Base-by-base conservation (phyloP, 2,797 vertebrate genomes). In the Pseudochromis fuscus region DNA sequence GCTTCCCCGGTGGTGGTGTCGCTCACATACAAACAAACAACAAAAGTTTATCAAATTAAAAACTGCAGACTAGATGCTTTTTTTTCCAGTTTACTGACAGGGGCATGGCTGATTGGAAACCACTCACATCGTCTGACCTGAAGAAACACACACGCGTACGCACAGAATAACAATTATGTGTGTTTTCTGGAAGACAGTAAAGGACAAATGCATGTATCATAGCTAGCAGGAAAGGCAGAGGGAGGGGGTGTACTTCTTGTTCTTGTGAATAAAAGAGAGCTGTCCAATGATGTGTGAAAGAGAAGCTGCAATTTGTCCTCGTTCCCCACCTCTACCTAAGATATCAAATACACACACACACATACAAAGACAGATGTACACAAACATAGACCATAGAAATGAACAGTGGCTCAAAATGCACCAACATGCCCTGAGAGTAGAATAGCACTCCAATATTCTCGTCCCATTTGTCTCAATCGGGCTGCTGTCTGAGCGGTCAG, bases 401-500 rank as follows among this genome's bases (percentile, higher is more conserved):
- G 50, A 76, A 72, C 69, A 63, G 44, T 67, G 66, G 8, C 69
- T 73, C 66, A 78, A 80, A 88, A 86, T 82, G 66, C 80, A 83
- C 75, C 81, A 84, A 67, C 79, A 66, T 79, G 53, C 46, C 71
- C 72, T 50, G 42, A 80, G 72, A 85, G 82, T 66, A 79, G 67
- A 85, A 80, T 71, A 82, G 82, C 79, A 72, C 86, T 86, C 85
- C 83, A 71, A 76, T 78, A 77, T 75, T 75, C 77, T 75, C 15
- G 27, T 79, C 75, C 87, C 88, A 92, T 93, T 92, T 91, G 90
- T 93, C 89, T 93, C 91, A 89, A 91, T 93, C 46, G 81, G 85
- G 45, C 64, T 28, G 72, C 83, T 91, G 90, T 91, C 90, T 85
- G 77, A 87, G 68, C 19, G 75, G 87, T 86, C 90, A 86, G 86